Percentiles rank a stretch among this genome's conserved stretches.
phyloP scores from a whole-genome alignment of 1,140 invertebrate genomes.

The Ectropis grisescens region DNA sequence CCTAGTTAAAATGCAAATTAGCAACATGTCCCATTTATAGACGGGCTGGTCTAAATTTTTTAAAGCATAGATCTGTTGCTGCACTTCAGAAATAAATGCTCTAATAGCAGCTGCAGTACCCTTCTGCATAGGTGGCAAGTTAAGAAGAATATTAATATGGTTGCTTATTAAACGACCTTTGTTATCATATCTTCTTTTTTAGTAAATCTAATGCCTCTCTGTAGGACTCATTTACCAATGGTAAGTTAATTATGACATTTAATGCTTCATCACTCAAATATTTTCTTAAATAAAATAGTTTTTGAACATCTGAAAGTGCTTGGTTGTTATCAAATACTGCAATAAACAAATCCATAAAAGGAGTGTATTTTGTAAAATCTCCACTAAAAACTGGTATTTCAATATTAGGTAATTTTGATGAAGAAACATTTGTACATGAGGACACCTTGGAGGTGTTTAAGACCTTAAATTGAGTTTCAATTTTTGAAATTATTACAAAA shows the following conservation, averaged over 20 bases:
- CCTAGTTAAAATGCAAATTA: slow-evolving; percentile 11
- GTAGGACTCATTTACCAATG: slow-evolving; percentile 9
- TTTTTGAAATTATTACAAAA: slow-evolving; percentile 5
- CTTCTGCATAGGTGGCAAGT: slow-evolving; percentile 7
- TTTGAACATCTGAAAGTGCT: slow-evolving; percentile 10
- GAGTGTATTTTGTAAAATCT: slow-evolving; percentile 10
- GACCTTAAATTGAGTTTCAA: background rate
- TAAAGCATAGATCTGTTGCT: slow-evolving; percentile 20
- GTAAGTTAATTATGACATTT: slow-evolving; percentile 8
- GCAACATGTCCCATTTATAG: slow-evolving; percentile 17
- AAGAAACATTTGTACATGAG: no score
- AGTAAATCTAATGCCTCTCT: slow-evolving; percentile 8
- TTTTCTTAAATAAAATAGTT: slow-evolving; percentile 12
- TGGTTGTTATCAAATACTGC: slow-evolving; percentile 10
- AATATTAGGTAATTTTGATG: slow-evolving; percentile 5
- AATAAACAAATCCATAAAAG: slow-evolving; percentile 9
- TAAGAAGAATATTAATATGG: slow-evolving; percentile 5
- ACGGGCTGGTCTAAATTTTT: slow-evolving; percentile 18
- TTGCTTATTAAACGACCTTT: slow-evolving; percentile 3
- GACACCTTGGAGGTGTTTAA: no score
- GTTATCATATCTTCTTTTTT: slow-evolving; percentile 14
- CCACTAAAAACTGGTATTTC: slow-evolving; percentile 9
- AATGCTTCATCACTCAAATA: slow-evolving; percentile 9
- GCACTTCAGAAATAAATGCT: slow-evolving; percentile 11
- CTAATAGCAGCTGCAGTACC: slow-evolving; percentile 15